Evolutionary conservation across 2,888 invertebrate genomes (phyloP).

Genomic region (Drosophila mimica): DNA sequence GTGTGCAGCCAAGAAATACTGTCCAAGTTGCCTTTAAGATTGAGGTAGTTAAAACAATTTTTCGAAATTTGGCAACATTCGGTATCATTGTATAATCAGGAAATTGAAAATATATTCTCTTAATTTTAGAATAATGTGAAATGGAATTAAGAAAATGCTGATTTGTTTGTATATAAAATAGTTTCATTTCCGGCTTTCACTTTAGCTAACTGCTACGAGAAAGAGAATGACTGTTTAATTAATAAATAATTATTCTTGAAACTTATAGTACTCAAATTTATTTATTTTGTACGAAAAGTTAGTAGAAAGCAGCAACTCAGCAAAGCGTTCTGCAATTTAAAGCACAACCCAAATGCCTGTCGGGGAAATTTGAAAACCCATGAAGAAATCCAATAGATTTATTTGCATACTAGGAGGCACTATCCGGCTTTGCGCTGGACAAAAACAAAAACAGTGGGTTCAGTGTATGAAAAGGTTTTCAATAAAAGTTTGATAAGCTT

Average conservation of each 20-base stretch:
- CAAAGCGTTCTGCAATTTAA: not conserved
- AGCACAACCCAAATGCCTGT: not conserved
- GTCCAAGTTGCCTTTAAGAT: no score
- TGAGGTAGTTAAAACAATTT: no score
- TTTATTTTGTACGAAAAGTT: not conserved
- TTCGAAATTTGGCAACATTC: no score
- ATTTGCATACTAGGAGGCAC: not conserved
- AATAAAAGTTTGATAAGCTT: not conserved
- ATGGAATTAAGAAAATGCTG: no score
- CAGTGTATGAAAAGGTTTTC: not conserved
- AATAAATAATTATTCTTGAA: not conserved
- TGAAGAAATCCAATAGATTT: not conserved
- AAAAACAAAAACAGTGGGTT: not conserved
- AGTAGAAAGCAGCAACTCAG: not conserved
- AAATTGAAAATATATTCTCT: not conserved
- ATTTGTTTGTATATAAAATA: no score
- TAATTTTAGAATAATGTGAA: not conserved
- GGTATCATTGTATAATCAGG: no score
- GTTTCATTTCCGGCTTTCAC: not conserved
- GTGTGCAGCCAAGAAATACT: no score
- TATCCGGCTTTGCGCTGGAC: not conserved
- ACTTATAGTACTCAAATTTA: no score
- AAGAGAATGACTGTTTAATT: not conserved
- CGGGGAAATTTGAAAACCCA: not conserved
- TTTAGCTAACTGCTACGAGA: not conserved